Conservation (phyloP, 2,113 vertebrate genomes). For the Dascyllus trimaculatus region DNA sequence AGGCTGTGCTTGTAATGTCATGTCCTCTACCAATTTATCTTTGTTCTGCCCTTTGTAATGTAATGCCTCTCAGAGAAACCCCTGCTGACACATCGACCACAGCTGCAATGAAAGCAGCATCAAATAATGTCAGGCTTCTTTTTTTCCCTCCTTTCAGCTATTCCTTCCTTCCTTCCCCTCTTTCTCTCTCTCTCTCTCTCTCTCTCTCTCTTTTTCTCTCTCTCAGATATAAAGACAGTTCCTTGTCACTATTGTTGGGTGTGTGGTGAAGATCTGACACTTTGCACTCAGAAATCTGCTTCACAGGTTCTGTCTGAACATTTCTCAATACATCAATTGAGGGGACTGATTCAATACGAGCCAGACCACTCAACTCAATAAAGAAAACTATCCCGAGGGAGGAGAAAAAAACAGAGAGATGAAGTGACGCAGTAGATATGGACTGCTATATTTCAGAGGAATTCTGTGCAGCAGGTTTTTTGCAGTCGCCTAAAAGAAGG, state of each 20-base stretch:
- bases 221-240: conserved; percentile 14
- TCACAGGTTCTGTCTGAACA: conserved; percentile 3
- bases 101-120: conserved; percentile 8
- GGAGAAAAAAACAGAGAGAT: neutral
- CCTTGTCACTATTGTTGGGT: conserved; percentile 16
- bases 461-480: conserved; percentile 1
- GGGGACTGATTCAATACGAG: conserved; percentile 36
- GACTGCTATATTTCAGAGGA: conserved; percentile 24
- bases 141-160: conserved; percentile 1
- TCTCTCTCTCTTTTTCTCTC: neutral
- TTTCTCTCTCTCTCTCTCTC: neutral
- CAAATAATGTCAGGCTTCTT: conserved; percentile 15
- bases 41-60: conserved; percentile 5
- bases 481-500: conserved; percentile 14
- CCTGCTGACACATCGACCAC: conserved; percentile 22
- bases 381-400: conserved; percentile 4
- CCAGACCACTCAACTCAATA: conserved; percentile 52
- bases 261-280: conserved; percentile 25
- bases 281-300: conserved; percentile 31
- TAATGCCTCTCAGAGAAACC: conserved; percentile 7
- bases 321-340: conserved; percentile 36
- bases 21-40: conserved; percentile 5
- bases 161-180: neutral
- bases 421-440: conserved; percentile 11
- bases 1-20: neutral